Evolutionary conservation across 2,797 vertebrate species (phyloP), one percentile per base, ranked within the genome.

Genomic region (Helostoma temminkii): DNA sequence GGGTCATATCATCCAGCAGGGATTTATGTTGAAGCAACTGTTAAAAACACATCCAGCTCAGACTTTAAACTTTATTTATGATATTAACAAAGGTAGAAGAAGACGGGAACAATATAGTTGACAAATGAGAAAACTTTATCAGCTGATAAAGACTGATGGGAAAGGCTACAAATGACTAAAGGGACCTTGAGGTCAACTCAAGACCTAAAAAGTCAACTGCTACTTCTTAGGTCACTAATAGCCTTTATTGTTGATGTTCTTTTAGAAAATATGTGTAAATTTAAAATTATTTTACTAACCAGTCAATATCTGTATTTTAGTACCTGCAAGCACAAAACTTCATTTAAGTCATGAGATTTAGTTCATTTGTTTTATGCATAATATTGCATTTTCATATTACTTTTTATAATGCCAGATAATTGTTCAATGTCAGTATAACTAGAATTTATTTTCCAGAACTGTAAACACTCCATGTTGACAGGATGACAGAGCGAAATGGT

Each of bases 401-500:
- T 37, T 14, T 64, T 34, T 34, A 34, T 34, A 11, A 34, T 11
- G 11, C 10, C 32, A 34, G 9, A 34, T 9, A 34, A 3, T 11
- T 34, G 32, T 34, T 34, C 10, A 1, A 9, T 34, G 32, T 11
- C n/a, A 37, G 52, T 21, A 71, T 30, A 49, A 77, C 22, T 71
- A 58, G 42, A 59, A 64, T 67, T 52, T 16, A 45, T 66, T 71
- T 50, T 46, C 62, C 60, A 53, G 64, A 82, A 59, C 42, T 72
- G 57, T 52, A 77, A 62, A 48, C 49, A 21, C 61, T 42, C 24
- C 43, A 56, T 67, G 53, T 66, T 69, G 76, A 80, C 65, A 68
- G 46, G 64, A 78, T 60, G 67, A 68, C 76, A 63, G 74, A 76
- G 75, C n/a, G 30, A 66, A 68, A 58, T n/a, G 56, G 54, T 85